Conservation (phyloP, 2,797 vertebrate species). For the Gadopsis marmoratus region DNA sequence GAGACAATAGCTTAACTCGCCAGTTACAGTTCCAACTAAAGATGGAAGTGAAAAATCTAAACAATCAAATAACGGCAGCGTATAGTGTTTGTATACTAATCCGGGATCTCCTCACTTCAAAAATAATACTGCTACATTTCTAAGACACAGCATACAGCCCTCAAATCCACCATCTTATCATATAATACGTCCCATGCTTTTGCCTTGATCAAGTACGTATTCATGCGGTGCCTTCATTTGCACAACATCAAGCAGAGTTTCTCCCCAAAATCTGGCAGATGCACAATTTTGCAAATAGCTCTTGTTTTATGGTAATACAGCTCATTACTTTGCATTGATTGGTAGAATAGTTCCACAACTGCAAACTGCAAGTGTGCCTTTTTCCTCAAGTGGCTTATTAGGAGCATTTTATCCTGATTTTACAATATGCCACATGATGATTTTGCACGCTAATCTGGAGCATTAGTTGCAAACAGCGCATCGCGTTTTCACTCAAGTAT, state of each 20-base stretch:
- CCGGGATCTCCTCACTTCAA: background rate
- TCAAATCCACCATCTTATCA: constrained; percentile 17
- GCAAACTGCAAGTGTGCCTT: constrained; percentile 28
- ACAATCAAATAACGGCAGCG: background rate
- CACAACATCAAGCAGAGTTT: constrained; percentile 42
- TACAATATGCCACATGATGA: constrained; percentile 33
- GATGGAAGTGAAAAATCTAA: background rate
- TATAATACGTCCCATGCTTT: constrained; percentile 24
- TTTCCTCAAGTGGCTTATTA: constrained; percentile 51
- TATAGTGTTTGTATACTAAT: background rate
- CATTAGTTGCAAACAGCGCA: constrained; percentile 18
- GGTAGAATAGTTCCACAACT: constrained; percentile 37
- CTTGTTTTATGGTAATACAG: constrained; percentile 57
- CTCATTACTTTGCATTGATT: constrained; percentile 67
- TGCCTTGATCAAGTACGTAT: constrained; percentile 39
- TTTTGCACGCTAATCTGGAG: constrained; percentile 39
- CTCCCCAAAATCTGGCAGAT: constrained; percentile 33
- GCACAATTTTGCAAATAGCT: constrained; percentile 29
- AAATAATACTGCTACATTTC: background rate
- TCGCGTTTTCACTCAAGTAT: constrained; percentile 35
- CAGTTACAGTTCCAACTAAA: background rate
- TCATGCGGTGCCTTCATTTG: constrained; percentile 38
- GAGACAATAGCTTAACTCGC: no score
- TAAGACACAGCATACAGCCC: background rate
- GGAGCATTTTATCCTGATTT: constrained; percentile 46